A percentile compares a stretch with the other conserved stretches of the same genome.
phyloP scores from a whole-genome alignment of 2,113 vertebrate species.

The Hippoglossus stenolepis region DNA sequence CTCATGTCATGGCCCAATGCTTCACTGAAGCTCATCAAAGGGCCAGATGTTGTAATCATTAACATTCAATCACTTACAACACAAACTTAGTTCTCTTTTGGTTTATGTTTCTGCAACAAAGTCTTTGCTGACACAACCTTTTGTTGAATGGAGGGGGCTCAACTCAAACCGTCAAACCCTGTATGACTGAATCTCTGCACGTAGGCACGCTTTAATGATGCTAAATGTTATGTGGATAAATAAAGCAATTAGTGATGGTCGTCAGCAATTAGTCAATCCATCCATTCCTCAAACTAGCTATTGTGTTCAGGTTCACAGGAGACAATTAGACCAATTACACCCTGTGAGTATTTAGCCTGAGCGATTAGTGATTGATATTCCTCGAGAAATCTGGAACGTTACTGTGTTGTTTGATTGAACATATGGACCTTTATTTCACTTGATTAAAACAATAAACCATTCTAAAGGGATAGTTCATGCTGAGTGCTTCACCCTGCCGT shows the following conservation, averaged over 20 bases:
- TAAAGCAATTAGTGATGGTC: not conserved
- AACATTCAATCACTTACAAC: too few species aligned
- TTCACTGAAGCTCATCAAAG: not conserved
- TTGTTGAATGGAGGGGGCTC: too few species aligned
- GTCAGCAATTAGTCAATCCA: not conserved
- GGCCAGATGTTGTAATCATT: too few species aligned
- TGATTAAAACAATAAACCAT: not conserved
- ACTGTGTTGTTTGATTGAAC: not conserved
- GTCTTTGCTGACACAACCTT: too few species aligned
- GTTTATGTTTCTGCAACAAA: too few species aligned
- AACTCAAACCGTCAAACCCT: too few species aligned
- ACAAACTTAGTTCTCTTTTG: too few species aligned
- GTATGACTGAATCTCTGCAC: not conserved
- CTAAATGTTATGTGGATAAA: not conserved
- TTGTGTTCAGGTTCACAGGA: constrained; percentile 1
- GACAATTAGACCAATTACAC: not conserved
- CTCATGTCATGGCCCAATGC: not conserved
- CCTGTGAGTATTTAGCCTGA: not conserved
- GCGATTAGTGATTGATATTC: constrained; percentile 4
- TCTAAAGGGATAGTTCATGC: not conserved
- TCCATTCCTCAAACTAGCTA: not conserved
- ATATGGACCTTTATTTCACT: not conserved
- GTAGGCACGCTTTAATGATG: too few species aligned
- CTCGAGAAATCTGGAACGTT: not conserved
- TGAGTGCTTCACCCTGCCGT: constrained; percentile 11